Evolutionary conservation across 2,888 invertebrate species (phyloP), one percentile per base, ranked within the genome.

Genomic region (Schizaphis graminum): DNA sequence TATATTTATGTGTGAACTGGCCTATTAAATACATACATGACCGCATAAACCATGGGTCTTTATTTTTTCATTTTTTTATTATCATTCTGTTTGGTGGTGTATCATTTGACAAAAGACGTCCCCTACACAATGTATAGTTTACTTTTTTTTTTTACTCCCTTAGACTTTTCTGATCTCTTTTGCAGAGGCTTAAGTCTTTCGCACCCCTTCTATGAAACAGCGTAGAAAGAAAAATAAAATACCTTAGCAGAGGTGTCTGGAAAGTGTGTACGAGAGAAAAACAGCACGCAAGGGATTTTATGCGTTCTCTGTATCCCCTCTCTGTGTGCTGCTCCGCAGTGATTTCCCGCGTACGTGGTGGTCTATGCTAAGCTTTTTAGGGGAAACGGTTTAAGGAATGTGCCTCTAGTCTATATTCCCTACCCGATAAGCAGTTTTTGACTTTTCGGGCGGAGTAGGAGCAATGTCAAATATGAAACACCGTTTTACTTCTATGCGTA

Each of bases 241-340:
- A 88, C 61, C 24, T 26, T 89, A 21, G 89, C 61, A 92, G 90
- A 91, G 85, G 90, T 90, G 89, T 89, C 84, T 61, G 41, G 41
- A 87, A 89, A 85, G 85, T 1, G 88, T 53, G 35, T 49, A 35
- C 28, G 53, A 89, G 89, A 91, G 94, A 94, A 91, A 93, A 94
- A 94, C 94, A 91, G 91, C 94, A 94, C 94, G 86, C 94, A 41
- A 94, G 94, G 94, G 94, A 94, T 94, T 94, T 93, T 90, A 91
- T 85, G 94, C 44, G 90, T 91, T 94, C 85, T 94, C n/a, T 16
- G n/a, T n/a, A 35, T 16, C 53, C 86, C 67, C 86, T 91, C 28
- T 21, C 53, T 28, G 7, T 26, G 0, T 28, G 85, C 53, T 44
- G 89, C 61, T 35, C 4, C 41, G 44, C 53, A 44, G 90, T 67